Conservation (phyloP, 2,113 vertebrate genomes). For the Jaculus jaculus region DNA sequence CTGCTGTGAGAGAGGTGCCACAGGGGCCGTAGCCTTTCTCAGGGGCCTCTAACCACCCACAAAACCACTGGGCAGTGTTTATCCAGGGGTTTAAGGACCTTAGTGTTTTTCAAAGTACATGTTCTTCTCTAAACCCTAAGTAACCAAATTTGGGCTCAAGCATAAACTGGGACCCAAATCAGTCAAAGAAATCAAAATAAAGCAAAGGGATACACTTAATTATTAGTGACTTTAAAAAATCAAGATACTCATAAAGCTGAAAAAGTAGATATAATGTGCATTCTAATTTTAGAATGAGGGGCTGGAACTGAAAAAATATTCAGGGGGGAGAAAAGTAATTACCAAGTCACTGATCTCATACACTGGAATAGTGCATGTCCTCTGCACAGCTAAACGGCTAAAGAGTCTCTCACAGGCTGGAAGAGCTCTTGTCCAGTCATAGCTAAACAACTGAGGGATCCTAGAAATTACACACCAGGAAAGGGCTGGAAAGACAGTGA, state of each 20-base stretch:
- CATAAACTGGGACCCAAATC: slow-evolving; percentile 29
- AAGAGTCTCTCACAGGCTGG: no score
- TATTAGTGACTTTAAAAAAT: neutral
- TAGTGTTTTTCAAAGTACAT: slow-evolving; percentile 54
- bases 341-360: neutral
- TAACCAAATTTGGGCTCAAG: slow-evolving; percentile 61
- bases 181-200: slow-evolving; percentile 45
- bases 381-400: no score
- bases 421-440: neutral
- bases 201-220: slow-evolving; percentile 30
- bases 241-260: slow-evolving; percentile 36
- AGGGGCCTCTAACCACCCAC: neutral
- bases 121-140: slow-evolving; percentile 52
- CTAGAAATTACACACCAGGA: neutral
- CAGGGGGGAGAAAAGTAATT: slow-evolving; percentile 19
- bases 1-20: neutral
- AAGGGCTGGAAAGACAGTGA: neutral
- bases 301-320: neutral
- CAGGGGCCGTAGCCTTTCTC: neutral
- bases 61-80: neutral
- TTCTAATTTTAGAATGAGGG: neutral
- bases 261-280: neutral
- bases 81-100: neutral
- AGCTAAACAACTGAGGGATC: neutral
- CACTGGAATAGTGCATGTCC: neutral